Percentiles rank a stretch among this genome's conserved stretches.
Conservation (phyloP, 1,140 invertebrate genomes). For the Chironomus striatipennis region DNA sequence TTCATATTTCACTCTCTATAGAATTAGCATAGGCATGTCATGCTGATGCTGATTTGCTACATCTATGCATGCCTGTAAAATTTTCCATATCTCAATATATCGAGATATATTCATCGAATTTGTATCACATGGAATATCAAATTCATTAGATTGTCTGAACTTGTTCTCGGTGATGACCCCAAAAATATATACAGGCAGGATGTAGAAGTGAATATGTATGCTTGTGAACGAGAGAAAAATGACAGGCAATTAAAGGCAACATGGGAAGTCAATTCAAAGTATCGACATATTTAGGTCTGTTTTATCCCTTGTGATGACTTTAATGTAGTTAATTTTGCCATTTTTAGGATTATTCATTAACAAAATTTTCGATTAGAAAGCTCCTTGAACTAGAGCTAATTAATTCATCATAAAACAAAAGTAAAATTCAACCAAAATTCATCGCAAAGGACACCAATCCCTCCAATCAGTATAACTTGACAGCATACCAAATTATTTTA, state of each 20-base stretch:
- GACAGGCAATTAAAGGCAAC: neutral
- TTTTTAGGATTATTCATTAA: too few relatives aligned
- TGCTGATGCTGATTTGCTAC: neutral
- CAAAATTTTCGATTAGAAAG: too few relatives aligned
- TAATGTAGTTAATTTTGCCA: too few relatives aligned
- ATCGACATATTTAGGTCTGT: neutral
- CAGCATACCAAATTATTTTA: neutral
- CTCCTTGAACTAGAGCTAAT: too few relatives aligned
- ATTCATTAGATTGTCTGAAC: conserved; percentile 1
- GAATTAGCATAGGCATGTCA: neutral
- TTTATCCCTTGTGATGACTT: too few relatives aligned
- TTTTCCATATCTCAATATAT: neutral
- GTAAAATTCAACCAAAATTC: too few relatives aligned
- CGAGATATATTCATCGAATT: neutral
- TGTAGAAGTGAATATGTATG: neutral
- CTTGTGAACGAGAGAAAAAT: neutral
- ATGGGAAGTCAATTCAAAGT: neutral
- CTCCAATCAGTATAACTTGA: neutral
- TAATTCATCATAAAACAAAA: too few relatives aligned
- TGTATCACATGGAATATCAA: neutral
- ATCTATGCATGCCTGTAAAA: neutral
- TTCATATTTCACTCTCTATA: neutral
- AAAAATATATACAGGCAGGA: neutral
- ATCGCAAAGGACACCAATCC: too few relatives aligned
- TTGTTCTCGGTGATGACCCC: neutral